phyloP scores from a whole-genome alignment of 23 tunicate species.

The Ciona savignyi region DNA sequence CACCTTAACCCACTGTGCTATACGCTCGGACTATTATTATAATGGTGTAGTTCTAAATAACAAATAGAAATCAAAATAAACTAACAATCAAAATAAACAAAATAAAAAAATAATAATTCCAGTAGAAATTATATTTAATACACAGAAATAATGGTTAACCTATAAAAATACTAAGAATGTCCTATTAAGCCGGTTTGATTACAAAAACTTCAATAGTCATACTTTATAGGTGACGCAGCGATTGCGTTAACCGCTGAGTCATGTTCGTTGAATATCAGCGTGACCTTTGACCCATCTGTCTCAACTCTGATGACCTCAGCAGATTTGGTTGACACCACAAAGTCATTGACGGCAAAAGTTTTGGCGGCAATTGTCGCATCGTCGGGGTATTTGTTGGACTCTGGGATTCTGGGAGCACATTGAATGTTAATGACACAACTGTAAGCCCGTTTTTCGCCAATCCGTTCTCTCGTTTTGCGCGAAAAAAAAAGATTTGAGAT shows the following conservation, averaged over 20 bases:
- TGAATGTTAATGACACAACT: background rate
- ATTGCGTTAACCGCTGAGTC: constrained; percentile 71
- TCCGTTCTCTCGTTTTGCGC: background rate
- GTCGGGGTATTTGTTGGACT: constrained; percentile 28
- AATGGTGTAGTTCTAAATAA: no score
- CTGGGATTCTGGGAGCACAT: constrained; percentile 21
- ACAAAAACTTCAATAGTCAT: background rate
- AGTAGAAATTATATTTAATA: no score
- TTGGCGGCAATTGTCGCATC: constrained; percentile 65
- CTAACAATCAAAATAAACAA: no score
- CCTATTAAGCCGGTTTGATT: no score
- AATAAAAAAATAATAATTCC: no score
- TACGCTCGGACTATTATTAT: no score
- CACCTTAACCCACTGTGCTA: no score
- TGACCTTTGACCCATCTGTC: constrained; percentile 38
- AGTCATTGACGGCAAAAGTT: constrained; percentile 58
- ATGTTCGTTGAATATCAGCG: constrained; percentile 37
- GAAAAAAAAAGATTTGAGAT: background rate
- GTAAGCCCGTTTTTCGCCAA: background rate
- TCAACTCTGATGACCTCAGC: constrained; percentile 58
- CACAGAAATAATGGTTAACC: no score
- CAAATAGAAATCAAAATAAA: no score
- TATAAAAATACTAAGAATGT: no score
- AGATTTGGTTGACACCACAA: constrained; percentile 57
- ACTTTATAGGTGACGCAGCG: constrained; percentile 78